Evolutionary conservation across 2,888 invertebrate genomes (phyloP).

Genomic region (Apamea crenata): DNA sequence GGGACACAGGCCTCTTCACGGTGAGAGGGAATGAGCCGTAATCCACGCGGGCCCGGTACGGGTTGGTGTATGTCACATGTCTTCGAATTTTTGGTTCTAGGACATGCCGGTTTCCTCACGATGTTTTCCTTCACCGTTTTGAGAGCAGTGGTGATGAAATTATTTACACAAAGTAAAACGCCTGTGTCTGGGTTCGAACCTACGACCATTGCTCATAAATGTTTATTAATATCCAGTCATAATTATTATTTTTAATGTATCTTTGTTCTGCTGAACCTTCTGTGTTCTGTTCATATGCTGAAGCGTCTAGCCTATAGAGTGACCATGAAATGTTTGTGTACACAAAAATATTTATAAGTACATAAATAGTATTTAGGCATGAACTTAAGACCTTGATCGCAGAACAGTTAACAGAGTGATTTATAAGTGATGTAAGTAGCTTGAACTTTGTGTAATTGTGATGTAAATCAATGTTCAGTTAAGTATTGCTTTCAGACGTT

Average conservation of each 20-base stretch:
- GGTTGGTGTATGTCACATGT: no score
- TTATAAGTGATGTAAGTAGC: constrained; percentile 21
- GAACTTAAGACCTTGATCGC: constrained; percentile 30
- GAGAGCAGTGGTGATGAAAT: no score
- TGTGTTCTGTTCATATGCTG: not conserved
- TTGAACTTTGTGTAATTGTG: constrained; percentile 19
- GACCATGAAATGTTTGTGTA: constrained; percentile 48
- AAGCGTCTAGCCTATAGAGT: constrained; percentile 7
- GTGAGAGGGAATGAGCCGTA: no score
- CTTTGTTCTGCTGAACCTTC: constrained; percentile 12
- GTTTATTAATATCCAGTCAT: not conserved
- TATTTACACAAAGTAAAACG: no score
- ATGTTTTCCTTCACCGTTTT: no score
- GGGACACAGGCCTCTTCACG: no score
- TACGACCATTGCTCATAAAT: no score
- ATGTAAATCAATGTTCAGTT: constrained; percentile 20
- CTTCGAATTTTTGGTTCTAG: no score
- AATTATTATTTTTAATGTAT: not conserved
- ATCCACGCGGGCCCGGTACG: no score
- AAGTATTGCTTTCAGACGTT: not conserved
- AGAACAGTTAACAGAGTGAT: constrained; percentile 16
- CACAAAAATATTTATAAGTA: constrained; percentile 43
- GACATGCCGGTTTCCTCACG: no score
- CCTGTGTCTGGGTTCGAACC: no score
- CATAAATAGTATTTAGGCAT: constrained; percentile 29